phyloP scores from a whole-genome alignment of 2,888 invertebrate genomes.

The Heteromurus nitidus region DNA sequence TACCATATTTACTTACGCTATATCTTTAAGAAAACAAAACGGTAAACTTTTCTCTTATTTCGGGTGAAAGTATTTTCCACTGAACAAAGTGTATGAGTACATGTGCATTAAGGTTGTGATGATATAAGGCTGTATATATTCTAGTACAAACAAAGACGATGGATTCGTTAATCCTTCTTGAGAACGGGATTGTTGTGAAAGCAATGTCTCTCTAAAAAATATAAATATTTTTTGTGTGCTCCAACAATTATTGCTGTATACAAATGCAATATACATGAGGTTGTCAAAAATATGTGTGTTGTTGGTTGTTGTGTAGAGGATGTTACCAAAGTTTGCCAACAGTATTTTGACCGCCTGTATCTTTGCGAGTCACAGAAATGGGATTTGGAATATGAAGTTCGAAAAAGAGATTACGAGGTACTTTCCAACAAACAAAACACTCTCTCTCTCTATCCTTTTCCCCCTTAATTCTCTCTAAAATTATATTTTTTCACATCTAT shows the following conservation, averaged over 20 bases:
- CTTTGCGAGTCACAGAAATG: conserved; percentile 99
- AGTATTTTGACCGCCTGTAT: conserved; percentile 97
- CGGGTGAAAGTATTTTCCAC: too few species aligned
- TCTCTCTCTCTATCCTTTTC: background rate
- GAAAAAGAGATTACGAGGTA: conserved; percentile 69
- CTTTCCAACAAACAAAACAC: conserved; percentile 4
- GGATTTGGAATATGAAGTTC: conserved; percentile 99
- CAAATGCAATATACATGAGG: too few species aligned
- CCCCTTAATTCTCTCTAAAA: background rate
- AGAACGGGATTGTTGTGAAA: too few species aligned
- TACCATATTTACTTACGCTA: too few species aligned
- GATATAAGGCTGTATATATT: background rate
- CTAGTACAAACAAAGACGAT: conserved; percentile 26
- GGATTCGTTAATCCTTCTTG: conserved; percentile 27
- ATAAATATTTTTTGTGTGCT: too few species aligned
- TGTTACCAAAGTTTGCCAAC: conserved; percentile 95
- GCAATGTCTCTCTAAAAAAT: too few species aligned
- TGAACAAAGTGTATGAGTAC: too few species aligned
- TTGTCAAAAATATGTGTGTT: conserved; percentile 27
- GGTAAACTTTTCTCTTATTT: too few species aligned
- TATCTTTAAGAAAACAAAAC: too few species aligned
- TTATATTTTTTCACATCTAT: conserved; percentile 6
- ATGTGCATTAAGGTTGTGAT: too few species aligned
- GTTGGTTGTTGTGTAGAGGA: conserved; percentile 79
- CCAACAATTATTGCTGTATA: too few species aligned